Base-by-base conservation (phyloP, 2,797 vertebrate genomes). In the Pipistrellus pygmaeus region DNA sequence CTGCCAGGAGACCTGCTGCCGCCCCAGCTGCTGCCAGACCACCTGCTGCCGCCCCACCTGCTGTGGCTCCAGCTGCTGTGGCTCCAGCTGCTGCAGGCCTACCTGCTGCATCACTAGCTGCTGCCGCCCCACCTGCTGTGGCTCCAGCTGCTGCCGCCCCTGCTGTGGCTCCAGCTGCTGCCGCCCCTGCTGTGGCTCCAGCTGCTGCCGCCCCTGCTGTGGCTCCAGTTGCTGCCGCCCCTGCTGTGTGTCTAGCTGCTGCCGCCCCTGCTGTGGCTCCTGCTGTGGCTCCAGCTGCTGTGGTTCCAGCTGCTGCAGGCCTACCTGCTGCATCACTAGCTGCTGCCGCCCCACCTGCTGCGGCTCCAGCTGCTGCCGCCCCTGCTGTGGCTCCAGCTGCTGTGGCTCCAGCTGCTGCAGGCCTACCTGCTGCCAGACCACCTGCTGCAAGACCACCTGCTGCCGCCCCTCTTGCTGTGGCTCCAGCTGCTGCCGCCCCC, bases 241-340 rank as follows among this genome's bases (percentile, higher is more conserved):
- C 27, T 20, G 76, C 80, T 91, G 78, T 23, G 9, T 3, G 5
- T 92, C 93, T 35, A 92, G 78, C 85, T 97, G 95, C 88, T 93
- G 44, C 20, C 87, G 21, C 0, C 0, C 10, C 30, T 32, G 32
- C 8, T 80, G 35, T 12, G 6, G 27, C 0, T 32, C 30, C 14
- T 75, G 72, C 27, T 75, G 72, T 2, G 7, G 25, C 6, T 8
- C 53, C 17, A 6, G 38, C 30, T 69, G 87, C 51, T 41, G 68
- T 1, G 0, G 0, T 0, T 8, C 88, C 13, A 23, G 20, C 35
- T 71, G 68, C 21, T 20, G 38, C 51, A 3, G 51, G 1, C 51
- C 51, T 3, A 51, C 48, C 51, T 53, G 51, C 51, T 53, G 51
- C 51, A 53, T 7, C 6, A 14, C 76, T 2, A 76, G 46, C 46